phyloP scores from a whole-genome alignment of 2,113 vertebrate species.

The Monopterus albus region DNA sequence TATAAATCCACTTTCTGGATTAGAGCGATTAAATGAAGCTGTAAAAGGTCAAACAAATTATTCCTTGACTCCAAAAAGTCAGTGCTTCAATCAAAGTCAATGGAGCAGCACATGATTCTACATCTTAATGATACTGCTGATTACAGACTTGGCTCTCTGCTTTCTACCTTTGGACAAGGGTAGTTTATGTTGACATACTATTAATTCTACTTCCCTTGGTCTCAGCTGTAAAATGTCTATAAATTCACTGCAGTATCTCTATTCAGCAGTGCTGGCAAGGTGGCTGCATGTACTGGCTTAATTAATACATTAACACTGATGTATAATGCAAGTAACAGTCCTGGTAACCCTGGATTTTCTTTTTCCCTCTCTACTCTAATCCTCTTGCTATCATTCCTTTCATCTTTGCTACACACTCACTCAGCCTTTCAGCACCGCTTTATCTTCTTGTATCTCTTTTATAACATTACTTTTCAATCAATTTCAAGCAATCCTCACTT shows the following conservation, averaged over 20 bases:
- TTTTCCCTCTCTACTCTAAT: slow-evolving; percentile 1
- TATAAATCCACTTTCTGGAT: slow-evolving; percentile 63
- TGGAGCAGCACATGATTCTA: slow-evolving; percentile 61
- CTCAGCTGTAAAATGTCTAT: slow-evolving; percentile 41
- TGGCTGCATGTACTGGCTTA: slow-evolving; percentile 30
- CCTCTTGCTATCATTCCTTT: not conserved
- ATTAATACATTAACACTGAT: slow-evolving; percentile 56
- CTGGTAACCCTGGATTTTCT: slow-evolving; percentile 3
- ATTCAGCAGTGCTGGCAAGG: slow-evolving; percentile 38
- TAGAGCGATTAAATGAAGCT: slow-evolving; percentile 63
- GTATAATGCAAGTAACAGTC: slow-evolving; percentile 44
- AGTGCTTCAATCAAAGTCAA: slow-evolving; percentile 69
- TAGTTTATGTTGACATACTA: slow-evolving; percentile 60
- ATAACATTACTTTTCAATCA: slow-evolving; percentile 4
- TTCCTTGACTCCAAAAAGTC: slow-evolving; percentile 67
- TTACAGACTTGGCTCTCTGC: slow-evolving; percentile 59
- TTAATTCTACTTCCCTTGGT: slow-evolving; percentile 57
- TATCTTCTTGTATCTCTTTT: not conserved
- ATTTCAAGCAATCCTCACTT: slow-evolving; percentile 13
- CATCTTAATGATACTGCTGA: slow-evolving; percentile 70
- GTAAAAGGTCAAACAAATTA: slow-evolving; percentile 76
- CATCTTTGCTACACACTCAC: not conserved
- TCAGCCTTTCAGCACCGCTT: not conserved
- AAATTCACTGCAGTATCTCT: slow-evolving; percentile 45
- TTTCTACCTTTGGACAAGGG: slow-evolving; percentile 39